phyloP scores from a whole-genome alignment of 2,888 invertebrate genomes.

The Ptilodon capucinus region DNA sequence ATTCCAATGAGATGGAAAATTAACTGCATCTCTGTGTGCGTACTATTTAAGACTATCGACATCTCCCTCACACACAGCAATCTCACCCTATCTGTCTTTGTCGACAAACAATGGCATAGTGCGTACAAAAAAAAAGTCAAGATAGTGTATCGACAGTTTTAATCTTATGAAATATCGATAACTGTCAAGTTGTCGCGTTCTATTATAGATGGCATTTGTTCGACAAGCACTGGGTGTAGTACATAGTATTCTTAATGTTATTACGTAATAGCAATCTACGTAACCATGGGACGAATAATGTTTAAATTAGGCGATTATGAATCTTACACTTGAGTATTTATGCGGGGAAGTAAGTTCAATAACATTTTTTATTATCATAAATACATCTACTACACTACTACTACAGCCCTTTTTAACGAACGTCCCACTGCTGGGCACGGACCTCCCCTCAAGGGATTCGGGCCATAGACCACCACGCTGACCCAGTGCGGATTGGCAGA shows the following conservation, averaged over 20 bases:
- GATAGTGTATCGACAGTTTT: constrained; percentile 49
- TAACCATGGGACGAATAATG: background rate
- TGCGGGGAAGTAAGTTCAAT: too few relatives aligned
- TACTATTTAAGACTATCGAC: constrained; percentile 28
- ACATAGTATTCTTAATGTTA: constrained; percentile 3
- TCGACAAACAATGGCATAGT: constrained; percentile 78
- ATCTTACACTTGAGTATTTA: background rate
- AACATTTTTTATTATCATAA: too few relatives aligned
- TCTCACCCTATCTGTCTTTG: constrained; percentile 54
- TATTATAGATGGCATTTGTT: constrained; percentile 33
- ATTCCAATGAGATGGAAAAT: constrained; percentile 61
- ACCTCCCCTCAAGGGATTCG: too few relatives aligned
- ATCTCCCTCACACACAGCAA: constrained; percentile 46
- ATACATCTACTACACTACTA: too few relatives aligned
- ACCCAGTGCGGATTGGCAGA: too few relatives aligned
- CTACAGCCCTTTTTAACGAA: too few relatives aligned
- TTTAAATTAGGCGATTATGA: background rate
- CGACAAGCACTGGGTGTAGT: constrained; percentile 2
- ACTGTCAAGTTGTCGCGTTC: constrained; percentile 26
- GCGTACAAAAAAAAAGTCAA: constrained; percentile 67
- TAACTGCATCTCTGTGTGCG: constrained; percentile 43
- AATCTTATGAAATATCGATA: constrained; percentile 55
- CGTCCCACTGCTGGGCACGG: too few relatives aligned
- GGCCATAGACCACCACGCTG: too few relatives aligned
- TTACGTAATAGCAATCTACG: background rate